Evolutionary conservation across 2,113 vertebrate species (phyloP).

Genomic region (Phyllostomus hastatus): DNA sequence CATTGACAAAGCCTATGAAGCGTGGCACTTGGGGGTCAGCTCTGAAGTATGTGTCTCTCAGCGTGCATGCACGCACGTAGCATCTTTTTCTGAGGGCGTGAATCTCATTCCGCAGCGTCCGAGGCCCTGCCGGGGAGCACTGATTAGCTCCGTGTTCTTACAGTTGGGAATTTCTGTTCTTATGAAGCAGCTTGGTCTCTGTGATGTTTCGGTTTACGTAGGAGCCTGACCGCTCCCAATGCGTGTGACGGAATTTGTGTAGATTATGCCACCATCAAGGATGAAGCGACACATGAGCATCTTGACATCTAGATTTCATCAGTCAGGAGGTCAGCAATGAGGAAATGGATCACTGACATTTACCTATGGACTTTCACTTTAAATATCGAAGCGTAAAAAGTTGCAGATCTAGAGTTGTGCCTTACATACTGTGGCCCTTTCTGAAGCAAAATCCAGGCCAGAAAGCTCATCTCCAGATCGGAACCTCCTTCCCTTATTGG

Average conservation of each 20-base stretch:
- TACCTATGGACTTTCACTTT: not conserved
- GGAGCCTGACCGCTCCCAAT: not conserved
- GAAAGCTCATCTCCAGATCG: not conserved
- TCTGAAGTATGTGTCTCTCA: not conserved
- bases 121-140: not conserved
- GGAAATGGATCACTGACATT: not conserved
- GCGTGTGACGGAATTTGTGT: not conserved
- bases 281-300: not conserved
- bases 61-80: not conserved
- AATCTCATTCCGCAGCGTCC: slow-evolving; percentile 38
- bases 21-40: not conserved
- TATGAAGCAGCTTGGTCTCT: not conserved
- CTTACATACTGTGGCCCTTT: not conserved
- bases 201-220: not conserved
- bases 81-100: slow-evolving; percentile 9
- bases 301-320: not conserved
- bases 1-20: slow-evolving; percentile 21
- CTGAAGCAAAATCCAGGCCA: not conserved
- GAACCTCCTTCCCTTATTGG: not conserved
- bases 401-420: not conserved
- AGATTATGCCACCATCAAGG: not conserved
- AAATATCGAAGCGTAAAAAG: not conserved
- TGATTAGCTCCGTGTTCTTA: not conserved
- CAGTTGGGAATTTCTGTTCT: not conserved
- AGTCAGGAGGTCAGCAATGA: not conserved